A percentile compares a stretch with the other conserved stretches of the same genome.
These are phyloP conservation scores for Grus americana DNA, from an alignment of 2,113 vertebrate species.

Conservation along the genomic window DNA sequence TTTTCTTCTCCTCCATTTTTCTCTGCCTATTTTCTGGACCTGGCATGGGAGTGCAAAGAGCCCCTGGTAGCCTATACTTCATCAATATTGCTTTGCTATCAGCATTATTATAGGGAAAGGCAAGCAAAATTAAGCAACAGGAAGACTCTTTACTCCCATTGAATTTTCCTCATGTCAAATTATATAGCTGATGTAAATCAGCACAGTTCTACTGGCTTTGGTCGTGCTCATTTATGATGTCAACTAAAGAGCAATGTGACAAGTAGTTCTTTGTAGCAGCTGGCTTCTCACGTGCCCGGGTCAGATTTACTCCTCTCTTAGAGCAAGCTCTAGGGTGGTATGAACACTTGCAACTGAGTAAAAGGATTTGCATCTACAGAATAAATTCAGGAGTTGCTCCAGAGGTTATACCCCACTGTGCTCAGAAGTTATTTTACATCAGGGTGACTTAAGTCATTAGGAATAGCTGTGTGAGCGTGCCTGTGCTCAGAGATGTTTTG, in stretches of 20 bases:
- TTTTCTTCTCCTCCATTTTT: background rate
- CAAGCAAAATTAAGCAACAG: background rate
- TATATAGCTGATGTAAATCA: background rate
- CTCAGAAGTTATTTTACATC: background rate
- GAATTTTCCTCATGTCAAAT: background rate
- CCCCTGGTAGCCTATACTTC: background rate
- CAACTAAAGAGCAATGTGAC: background rate
- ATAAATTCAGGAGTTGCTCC: background rate
- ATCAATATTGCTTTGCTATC: background rate
- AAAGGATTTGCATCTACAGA: background rate
- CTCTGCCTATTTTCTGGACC: background rate
- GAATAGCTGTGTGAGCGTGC: background rate
- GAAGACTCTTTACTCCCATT: background rate
- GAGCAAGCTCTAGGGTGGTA: background rate
- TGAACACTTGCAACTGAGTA: background rate
- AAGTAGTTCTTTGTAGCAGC: conserved; percentile 3
- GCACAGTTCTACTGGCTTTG: background rate
- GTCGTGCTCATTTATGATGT: background rate
- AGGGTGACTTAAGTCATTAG: background rate
- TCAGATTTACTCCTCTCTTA: background rate
- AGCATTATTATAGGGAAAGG: background rate
- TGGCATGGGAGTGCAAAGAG: background rate
- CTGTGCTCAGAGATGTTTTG: background rate
- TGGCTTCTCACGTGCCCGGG: background rate
- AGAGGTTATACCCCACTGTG: background rate